phyloP scores from a whole-genome alignment of 2,888 invertebrate genomes.

The Apoderus coryli region DNA sequence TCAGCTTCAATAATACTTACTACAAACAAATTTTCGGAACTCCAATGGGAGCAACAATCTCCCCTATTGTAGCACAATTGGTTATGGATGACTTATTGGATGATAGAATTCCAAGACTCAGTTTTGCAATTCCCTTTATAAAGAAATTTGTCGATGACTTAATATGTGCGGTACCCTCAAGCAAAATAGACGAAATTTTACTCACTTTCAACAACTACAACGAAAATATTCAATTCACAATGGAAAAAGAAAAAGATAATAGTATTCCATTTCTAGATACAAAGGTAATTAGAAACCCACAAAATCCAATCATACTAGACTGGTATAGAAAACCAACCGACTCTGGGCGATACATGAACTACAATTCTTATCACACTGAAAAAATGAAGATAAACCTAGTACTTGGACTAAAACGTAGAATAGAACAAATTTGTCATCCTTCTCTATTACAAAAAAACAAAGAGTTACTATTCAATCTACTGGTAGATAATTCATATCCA shows the following conservation, averaged over 20 bases:
- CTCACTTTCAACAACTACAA: not conserved
- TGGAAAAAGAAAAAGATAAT: conserved; percentile 2
- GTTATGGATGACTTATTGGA: no score
- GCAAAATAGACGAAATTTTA: not conserved
- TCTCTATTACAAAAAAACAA: no score
- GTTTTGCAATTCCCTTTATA: conserved; percentile 9
- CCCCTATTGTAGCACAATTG: conserved; percentile 11
- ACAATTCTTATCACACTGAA: conserved; percentile 10
- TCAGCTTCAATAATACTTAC: no score
- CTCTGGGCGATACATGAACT: conserved; percentile 12
- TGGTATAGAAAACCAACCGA: conserved; percentile 14
- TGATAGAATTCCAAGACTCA: conserved; percentile 9
- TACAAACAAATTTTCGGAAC: no score
- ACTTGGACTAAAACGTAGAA: no score
- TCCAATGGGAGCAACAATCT: conserved; percentile 11
- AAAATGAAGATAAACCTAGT: conserved; percentile 9
- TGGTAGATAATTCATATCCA: no score
- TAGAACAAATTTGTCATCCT: no score
- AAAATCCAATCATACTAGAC: conserved; percentile 11
- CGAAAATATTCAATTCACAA: no score
- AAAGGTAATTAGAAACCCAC: conserved; percentile 9
- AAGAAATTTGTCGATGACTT: no score
- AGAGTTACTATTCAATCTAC: no score
- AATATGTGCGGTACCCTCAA: conserved; percentile 11
- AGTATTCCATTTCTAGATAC: conserved; percentile 14